Conservation (phyloP, 2,113 vertebrate species). For the Phrynosoma platyrhinos region DNA sequence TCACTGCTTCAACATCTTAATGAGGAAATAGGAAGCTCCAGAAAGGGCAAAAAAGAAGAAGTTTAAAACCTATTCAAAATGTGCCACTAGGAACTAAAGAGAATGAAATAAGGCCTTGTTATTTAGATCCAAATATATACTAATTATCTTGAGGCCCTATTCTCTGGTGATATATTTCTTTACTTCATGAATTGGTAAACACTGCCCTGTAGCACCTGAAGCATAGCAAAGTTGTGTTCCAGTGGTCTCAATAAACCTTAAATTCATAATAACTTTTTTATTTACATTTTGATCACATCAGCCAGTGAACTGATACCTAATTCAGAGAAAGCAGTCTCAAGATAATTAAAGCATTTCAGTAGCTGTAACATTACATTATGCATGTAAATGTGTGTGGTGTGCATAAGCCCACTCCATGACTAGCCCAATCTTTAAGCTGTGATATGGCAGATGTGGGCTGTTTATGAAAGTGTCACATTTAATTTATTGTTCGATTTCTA, state of each 20-base stretch:
- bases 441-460: too few relatives aligned
- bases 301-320: background rate
- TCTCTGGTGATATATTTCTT: background rate
- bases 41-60: constrained; percentile 38
- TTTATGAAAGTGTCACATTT: too few relatives aligned
- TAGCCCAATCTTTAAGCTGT: too few relatives aligned
- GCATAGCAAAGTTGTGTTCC: too few relatives aligned
- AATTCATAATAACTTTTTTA: background rate
- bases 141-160: background rate
- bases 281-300: background rate
- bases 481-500: background rate
- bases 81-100: background rate
- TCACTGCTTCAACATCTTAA: constrained; percentile 47
- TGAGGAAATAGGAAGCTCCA: constrained; percentile 46
- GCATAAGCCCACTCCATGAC: background rate
- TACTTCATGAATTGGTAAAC: background rate
- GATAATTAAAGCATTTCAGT: background rate
- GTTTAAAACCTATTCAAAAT: constrained; percentile 40
- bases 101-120: background rate
- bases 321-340: background rate
- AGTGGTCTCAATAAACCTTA: background rate
- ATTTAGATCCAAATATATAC: background rate
- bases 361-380: background rate
- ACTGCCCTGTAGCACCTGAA: background rate
- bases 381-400: too few relatives aligned